These are phyloP conservation scores for Epirrhoe alternata DNA, from an alignment of 2,888 invertebrate genomes.

Conservation along the genomic window DNA sequence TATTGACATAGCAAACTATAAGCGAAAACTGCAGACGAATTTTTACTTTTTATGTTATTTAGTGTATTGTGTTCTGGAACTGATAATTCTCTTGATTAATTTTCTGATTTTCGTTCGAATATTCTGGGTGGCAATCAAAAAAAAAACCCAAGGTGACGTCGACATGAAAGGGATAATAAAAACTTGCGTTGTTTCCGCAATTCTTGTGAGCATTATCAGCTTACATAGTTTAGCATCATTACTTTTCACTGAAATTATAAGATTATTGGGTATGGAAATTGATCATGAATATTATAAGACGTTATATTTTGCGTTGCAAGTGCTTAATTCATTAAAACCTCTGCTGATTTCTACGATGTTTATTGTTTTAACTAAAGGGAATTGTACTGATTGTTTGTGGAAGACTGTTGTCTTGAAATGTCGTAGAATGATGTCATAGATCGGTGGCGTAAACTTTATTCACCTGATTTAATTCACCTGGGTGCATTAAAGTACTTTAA, in stretches of 20 bases:
- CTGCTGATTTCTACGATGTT: conserved; percentile 17
- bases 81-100: conserved; percentile 15
- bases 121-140: conserved; percentile 22
- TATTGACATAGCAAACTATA: conserved; percentile 1
- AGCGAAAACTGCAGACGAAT: background rate
- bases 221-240: background rate
- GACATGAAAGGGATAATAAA: conserved; percentile 12
- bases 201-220: conserved; percentile 20
- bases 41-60: conserved; percentile 4
- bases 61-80: conserved; percentile 14
- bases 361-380: conserved; percentile 14
- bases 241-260: background rate
- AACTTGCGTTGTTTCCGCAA: conserved; percentile 18
- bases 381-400: conserved; percentile 8
- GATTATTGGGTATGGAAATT: too few species aligned
- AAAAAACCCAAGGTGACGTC: background rate
- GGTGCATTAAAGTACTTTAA: too few species aligned
- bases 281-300: background rate
- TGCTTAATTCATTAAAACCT: conserved; percentile 23
- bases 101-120: conserved; percentile 12
- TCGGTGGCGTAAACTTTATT: too few species aligned
- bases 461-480: too few species aligned
- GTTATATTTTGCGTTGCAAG: background rate
- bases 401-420: conserved; percentile 11
- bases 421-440: conserved; percentile 9